Conservation (phyloP, 2,113 vertebrate species). For the Syrrhaptes paradoxus region DNA sequence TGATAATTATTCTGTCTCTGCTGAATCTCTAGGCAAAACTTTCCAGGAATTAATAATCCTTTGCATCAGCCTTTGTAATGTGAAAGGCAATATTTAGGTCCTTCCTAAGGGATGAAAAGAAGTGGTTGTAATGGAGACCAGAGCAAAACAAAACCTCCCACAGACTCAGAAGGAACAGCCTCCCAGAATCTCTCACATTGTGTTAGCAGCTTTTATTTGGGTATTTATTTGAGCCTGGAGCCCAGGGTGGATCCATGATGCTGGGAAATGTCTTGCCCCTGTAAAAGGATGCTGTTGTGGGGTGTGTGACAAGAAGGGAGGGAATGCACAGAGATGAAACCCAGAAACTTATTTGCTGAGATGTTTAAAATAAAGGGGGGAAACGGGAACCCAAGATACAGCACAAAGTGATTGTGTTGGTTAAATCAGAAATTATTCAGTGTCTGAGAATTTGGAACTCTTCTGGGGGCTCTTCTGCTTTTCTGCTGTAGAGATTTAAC, state of each 20-base stretch:
- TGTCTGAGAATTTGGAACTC: not conserved
- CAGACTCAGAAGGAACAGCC: not conserved
- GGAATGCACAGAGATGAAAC: not conserved
- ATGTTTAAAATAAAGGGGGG: not conserved
- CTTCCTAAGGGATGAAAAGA: slow-evolving; percentile 4
- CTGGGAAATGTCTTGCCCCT: not conserved
- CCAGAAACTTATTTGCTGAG: not conserved
- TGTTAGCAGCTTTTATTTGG: not conserved
- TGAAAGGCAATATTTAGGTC: slow-evolving; percentile 43
- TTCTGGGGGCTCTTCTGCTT: not conserved
- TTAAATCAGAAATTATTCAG: not conserved
- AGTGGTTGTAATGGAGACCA: slow-evolving; percentile 6
- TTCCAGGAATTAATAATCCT: slow-evolving; percentile 40
- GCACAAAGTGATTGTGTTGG: not conserved
- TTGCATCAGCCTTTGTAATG: not conserved
- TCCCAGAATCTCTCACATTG: not conserved
- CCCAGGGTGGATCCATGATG: not conserved
- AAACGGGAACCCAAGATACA: not conserved
- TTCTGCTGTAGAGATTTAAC: not conserved
- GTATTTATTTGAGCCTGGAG: not conserved
- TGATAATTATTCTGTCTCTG: not conserved
- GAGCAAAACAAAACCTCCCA: slow-evolving; percentile 42
- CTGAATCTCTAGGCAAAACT: not conserved
- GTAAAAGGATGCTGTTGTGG: not conserved
- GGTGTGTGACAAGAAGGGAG: not conserved